Percentiles rank a stretch among this genome's conserved stretches.
These are phyloP conservation scores for Phenganax marumi DNA, from an alignment of 92 coral and sea anemone species.

Conservation along the genomic window DNA sequence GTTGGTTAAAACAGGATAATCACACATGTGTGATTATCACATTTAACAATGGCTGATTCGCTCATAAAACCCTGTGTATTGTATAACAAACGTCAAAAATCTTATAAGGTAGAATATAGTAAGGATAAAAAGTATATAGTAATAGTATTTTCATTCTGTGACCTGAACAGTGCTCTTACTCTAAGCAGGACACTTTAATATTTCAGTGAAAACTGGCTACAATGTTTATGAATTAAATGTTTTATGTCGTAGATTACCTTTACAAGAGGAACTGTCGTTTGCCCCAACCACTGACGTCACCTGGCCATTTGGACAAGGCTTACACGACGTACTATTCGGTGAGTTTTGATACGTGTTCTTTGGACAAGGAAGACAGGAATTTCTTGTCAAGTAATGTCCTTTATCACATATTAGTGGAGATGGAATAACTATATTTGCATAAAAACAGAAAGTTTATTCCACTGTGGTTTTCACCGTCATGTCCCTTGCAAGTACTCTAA, in stretches of 20 bases:
- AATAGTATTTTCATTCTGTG: no score
- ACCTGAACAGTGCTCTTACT: no score
- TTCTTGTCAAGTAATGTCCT: neutral
- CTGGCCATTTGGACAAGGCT: neutral
- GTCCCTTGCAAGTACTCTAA: neutral
- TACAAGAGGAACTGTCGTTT: neutral
- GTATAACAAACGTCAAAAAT: no score
- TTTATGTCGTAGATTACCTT: neutral
- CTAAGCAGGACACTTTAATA: no score
- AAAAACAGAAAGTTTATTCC: neutral
- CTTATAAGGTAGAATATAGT: no score
- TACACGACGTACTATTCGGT: neutral
- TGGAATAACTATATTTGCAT: neutral
- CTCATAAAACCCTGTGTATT: no score
- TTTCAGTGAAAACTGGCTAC: neutral
- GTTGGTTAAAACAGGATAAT: no score
- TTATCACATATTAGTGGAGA: neutral
- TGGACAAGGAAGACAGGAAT: constrained; percentile 1
- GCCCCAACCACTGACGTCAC: neutral
- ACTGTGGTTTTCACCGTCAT: neutral
- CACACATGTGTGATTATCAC: no score
- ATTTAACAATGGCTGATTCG: no score
- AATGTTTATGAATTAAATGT: neutral
- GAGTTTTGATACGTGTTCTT: neutral
- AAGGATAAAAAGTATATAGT: no score